Percentiles rank a stretch among this genome's conserved stretches.
phyloP scores from a whole-genome alignment of 2,113 vertebrate genomes.

The Gila orcuttii region DNA sequence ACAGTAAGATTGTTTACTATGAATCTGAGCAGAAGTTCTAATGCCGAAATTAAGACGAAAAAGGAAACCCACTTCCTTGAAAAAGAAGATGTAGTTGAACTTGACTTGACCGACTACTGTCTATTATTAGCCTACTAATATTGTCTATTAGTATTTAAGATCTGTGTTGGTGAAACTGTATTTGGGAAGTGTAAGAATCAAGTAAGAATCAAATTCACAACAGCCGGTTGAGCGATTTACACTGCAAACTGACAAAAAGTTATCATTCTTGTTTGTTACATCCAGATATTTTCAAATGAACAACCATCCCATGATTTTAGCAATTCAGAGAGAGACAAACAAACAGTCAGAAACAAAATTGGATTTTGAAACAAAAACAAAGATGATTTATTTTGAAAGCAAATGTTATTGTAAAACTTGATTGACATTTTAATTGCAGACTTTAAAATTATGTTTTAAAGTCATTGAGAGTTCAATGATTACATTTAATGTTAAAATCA shows the following conservation, averaged over 20 bases:
- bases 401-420: background rate
- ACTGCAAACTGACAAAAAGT: too few relatives aligned
- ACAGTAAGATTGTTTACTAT: background rate
- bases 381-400: background rate
- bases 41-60: background rate
- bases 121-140: too few relatives aligned
- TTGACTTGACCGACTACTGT: background rate
- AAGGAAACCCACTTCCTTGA: background rate
- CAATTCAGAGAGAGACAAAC: background rate
- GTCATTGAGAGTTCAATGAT: background rate
- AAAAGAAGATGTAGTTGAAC: background rate
- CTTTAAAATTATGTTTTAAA: slow-evolving; percentile 1
- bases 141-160: too few relatives aligned
- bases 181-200: background rate
- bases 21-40: background rate
- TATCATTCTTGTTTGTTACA: too few relatives aligned
- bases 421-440: background rate
- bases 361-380: too few relatives aligned
- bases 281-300: too few relatives aligned
- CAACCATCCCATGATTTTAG: too few relatives aligned
- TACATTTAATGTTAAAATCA: background rate
- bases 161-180: background rate
- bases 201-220: background rate
- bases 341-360: background rate
- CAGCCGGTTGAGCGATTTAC: background rate